These are phyloP conservation scores for Parnassius glacialis DNA, from an alignment of 2,888 invertebrate species.

Conservation along the genomic window DNA sequence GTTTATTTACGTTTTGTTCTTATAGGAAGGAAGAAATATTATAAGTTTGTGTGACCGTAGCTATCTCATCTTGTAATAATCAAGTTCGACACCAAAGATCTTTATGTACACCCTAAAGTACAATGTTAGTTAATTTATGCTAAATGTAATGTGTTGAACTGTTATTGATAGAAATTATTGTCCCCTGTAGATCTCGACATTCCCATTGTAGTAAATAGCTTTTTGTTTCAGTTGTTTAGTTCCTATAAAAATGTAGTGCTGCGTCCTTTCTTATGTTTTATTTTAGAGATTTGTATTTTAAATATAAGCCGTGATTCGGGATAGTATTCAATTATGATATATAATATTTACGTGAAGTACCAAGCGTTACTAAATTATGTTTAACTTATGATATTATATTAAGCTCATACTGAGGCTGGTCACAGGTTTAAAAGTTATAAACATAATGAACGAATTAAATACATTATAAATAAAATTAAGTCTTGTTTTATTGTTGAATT, in stretches of 20 bases:
- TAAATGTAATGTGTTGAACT: conserved; percentile 52
- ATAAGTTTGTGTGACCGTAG: conserved; percentile 33
- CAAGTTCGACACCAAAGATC: conserved; percentile 71
- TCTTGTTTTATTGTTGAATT: conserved; percentile 22
- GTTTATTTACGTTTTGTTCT: conserved; percentile 21
- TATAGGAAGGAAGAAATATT: conserved; percentile 3
- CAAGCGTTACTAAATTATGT: conserved; percentile 10
- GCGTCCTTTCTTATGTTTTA: conserved; percentile 42
- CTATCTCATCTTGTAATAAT: conserved; percentile 37
- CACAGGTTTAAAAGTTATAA: conserved; percentile 24
- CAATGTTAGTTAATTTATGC: conserved; percentile 47
- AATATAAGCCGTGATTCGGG: neutral
- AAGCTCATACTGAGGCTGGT: conserved; percentile 31
- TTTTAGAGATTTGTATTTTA: conserved; percentile 29
- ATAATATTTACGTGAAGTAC: conserved; percentile 20
- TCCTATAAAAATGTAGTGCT: conserved; percentile 44
- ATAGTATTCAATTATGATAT: conserved; percentile 18
- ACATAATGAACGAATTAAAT: conserved; percentile 33
- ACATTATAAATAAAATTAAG: conserved; percentile 32
- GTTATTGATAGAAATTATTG: conserved; percentile 37
- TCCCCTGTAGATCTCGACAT: conserved; percentile 69
- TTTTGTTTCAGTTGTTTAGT: conserved; percentile 46
- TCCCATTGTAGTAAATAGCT: conserved; percentile 56
- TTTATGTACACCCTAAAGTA: conserved; percentile 45
- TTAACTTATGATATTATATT: conserved; percentile 19